Base-by-base conservation (phyloP, 2,797 vertebrate genomes). In the Halcyon badia region DNA sequence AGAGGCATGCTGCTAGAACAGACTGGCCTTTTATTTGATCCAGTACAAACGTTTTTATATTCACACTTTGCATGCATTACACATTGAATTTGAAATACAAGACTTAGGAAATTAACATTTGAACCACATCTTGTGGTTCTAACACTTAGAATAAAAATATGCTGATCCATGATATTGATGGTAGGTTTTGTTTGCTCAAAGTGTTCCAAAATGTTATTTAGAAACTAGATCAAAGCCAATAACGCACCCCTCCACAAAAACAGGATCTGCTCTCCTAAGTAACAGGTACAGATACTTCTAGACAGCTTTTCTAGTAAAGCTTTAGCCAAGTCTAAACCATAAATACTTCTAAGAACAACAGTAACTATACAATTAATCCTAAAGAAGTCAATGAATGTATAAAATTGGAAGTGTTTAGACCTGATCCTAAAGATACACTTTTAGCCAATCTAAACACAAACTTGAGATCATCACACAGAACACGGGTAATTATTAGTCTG, bases 231-330 rank as follows among this genome's bases (percentile, higher is more conserved):
- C 2, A 4, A 42, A 83, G 54, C 33, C 7, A 10, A 7, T 25
- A 25, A 33, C 22, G 21, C 3, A 3, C 10, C 9, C 10, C 10
- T 8, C 26, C 0, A 2, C 14, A 57, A 73, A 85, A 16, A 4
- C 24, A 39, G 66, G 19, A 61, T 33, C 17, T 77, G 15, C 42
- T 76, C 64, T 61, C 54, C 41, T 33, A 82, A 71, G 22, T 57
- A 2, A 2, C 16, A 9, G 71, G 4, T 1, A 37, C 4, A 83
- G 31, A 60, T 54, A 52, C 81, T 54, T 42, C 42, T 9, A 69
- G 31, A 3, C 52, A 54, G 52, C 28, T 83, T 60, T 87, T 75
- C 52, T 41, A 42, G 49, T 7, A 57, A 56, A 44, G 52, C 25
- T 75, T 91, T 14, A 86, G 60, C 28, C 2, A 9, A 69, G 31